Evolutionary conservation across 2,113 vertebrate genomes (phyloP).

Genomic region (Connochaetes taurinus): DNA sequence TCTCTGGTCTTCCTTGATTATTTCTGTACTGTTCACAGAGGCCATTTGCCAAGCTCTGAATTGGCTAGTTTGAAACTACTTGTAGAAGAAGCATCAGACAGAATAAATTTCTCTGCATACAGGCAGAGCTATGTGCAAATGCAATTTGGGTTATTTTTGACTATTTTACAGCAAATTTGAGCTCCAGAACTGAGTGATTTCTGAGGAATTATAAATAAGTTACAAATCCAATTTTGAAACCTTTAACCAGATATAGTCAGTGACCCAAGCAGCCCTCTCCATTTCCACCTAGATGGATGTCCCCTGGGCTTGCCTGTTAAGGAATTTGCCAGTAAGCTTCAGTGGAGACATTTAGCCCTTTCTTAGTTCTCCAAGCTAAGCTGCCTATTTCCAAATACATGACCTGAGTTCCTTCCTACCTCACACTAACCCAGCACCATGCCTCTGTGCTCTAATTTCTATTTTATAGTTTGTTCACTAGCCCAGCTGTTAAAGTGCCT

Average conservation of each 20-base stretch:
- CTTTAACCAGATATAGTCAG: slow-evolving; percentile 16
- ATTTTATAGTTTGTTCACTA: neutral
- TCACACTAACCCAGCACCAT: neutral
- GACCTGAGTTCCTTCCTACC: neutral
- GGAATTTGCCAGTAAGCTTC: slow-evolving; percentile 18
- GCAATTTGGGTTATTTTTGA: slow-evolving; percentile 36
- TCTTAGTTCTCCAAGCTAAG: neutral
- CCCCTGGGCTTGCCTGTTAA: neutral
- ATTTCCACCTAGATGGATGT: neutral
- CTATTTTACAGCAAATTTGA: slow-evolving; percentile 49
- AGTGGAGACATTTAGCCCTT: slow-evolving; percentile 1
- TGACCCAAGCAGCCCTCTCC: neutral
- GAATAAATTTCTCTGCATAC: neutral
- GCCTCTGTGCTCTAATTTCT: neutral
- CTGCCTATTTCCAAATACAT: slow-evolving; percentile 10
- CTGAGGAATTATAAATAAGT: slow-evolving; percentile 37
- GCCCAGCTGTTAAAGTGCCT: neutral
- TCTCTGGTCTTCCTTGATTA: neutral
- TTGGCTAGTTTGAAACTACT: neutral
- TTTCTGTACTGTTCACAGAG: neutral
- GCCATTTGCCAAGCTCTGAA: neutral
- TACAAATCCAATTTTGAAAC: slow-evolving; percentile 44
- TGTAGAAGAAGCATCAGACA: neutral
- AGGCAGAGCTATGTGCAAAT: slow-evolving; percentile 1
- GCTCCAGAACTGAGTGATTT: slow-evolving; percentile 15